Evolutionary conservation across 2,113 vertebrate genomes (phyloP), one percentile per base, ranked within the genome.

Genomic region (Hemiprocne comata): DNA sequence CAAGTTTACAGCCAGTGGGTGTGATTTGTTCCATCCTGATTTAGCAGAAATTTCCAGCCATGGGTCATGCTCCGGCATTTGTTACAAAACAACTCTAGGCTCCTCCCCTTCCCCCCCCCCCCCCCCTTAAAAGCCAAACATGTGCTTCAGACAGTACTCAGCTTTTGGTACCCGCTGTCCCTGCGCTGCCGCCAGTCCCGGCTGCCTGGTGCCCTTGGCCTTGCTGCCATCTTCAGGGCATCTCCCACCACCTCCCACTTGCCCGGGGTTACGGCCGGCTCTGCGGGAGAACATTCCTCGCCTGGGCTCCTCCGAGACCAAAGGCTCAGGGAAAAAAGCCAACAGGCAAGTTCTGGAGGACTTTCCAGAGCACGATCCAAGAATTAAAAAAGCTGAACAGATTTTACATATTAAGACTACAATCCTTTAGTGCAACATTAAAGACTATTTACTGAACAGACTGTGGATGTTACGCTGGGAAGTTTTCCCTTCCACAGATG

Each of bases 331-430:
- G 69, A 83, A 83, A 65, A 90, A 73, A 87, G 85, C 92, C 95
- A 91, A 54, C 51, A 85, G 87, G 84, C 85, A 78, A 93, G 66
- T 90, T 91, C 50, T 91, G 69, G 93, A 89, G 83, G 44, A 71
- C 93, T 97, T 96, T 97, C 95, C 87, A 81, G 75, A 62, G 73
- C 62, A 1, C 6, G 20, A 72, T 95, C 89, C 96, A 97, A 89
- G 93, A 96, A 93, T 90, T 95, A 72, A 74, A 89, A 95, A 80
- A 86, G 51, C 88, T 48, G 51, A 95, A 95, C 95, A 97, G 93
- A 92, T 97, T 95, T 95, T 96, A 93, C 57, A 16, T 90, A 96
- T 97, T 96, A 97, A 90, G 92, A 24, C 87, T 95, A 81, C 85
- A 92, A 58, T 83, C 90, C 94, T 95, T 87, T 13, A 87, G 95